A percentile compares a stretch with the other conserved stretches of the same genome.
These are phyloP conservation scores for Lepidurus couesii DNA, from an alignment of 1,140 invertebrate genomes.

Conservation along the genomic window DNA sequence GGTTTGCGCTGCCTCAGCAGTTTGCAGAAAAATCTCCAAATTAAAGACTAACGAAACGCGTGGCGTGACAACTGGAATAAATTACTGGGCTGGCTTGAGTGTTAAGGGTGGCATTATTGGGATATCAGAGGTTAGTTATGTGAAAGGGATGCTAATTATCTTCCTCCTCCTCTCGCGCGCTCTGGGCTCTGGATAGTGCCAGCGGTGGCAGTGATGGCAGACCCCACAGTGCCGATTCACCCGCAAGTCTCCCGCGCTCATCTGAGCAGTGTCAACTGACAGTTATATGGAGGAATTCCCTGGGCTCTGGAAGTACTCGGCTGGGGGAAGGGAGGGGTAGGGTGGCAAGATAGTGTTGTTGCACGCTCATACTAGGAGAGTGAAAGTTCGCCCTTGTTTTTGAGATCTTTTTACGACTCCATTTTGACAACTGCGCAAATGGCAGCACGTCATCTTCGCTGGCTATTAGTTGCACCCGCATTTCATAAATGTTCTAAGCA, in stretches of 20 bases:
- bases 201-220: slow-evolving; percentile 7
- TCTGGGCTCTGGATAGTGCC: not conserved
- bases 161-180: not conserved
- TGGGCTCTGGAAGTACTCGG: not conserved
- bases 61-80: slow-evolving; percentile 13
- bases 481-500: too few relatives aligned
- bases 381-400: not conserved
- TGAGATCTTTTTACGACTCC: not conserved
- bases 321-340: not conserved
- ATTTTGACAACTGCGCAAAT: too few relatives aligned
- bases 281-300: slow-evolving; percentile 10
- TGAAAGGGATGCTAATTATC: slow-evolving; percentile 19
- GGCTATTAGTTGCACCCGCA: too few relatives aligned
- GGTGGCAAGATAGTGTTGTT: not conserved
- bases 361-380: not conserved
- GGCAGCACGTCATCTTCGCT: too few relatives aligned
- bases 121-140: slow-evolving; percentile 19
- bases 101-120: slow-evolving; percentile 19
- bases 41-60: not conserved
- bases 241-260: not conserved
- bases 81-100: slow-evolving; percentile 1
- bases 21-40: not conserved
- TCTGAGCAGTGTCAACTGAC: slow-evolving; percentile 16
- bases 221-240: not conserved
- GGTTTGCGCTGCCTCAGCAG: not conserved